Evolutionary conservation across 2,113 vertebrate species (phyloP).

Genomic region (Gadus macrocephalus): DNA sequence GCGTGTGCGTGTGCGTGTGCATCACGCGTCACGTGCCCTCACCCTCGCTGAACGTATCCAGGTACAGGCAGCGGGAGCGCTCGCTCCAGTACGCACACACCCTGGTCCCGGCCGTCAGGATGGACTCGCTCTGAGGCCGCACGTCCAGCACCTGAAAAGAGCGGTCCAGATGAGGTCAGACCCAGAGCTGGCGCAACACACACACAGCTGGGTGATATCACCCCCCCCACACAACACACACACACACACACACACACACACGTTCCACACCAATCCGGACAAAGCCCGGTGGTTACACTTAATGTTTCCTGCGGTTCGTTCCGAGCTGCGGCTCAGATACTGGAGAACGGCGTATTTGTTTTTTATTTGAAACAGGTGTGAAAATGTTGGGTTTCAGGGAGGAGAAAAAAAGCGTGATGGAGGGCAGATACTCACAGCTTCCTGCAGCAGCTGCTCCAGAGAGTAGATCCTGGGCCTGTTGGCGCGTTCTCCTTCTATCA

Average conservation of each 20-base stretch:
- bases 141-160: slow-evolving; percentile 83
- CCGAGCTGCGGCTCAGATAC: background rate
- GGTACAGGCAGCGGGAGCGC: slow-evolving; percentile 92
- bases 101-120: slow-evolving; percentile 80
- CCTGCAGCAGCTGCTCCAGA: slow-evolving; percentile 90
- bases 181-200: background rate
- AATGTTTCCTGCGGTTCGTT: background rate
- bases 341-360: background rate
- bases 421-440: slow-evolving; percentile 79
- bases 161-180: slow-evolving; percentile 9
- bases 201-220: background rate
- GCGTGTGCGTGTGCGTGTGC: background rate
- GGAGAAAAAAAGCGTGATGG: too few relatives aligned
- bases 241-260: slow-evolving; percentile 11
- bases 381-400: background rate
- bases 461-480: slow-evolving; percentile 92
- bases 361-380: background rate
- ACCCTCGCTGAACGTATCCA: slow-evolving; percentile 90
- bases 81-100: slow-evolving; percentile 98
- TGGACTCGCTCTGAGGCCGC: slow-evolving; percentile 78
- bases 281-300: background rate
- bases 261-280: background rate
- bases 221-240: background rate
- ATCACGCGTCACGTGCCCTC: slow-evolving; percentile 24
- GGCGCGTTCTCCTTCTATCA: slow-evolving; percentile 90